Base-by-base conservation (phyloP, 1,140 invertebrate genomes). In the Pseudobourletiella spinata region DNA sequence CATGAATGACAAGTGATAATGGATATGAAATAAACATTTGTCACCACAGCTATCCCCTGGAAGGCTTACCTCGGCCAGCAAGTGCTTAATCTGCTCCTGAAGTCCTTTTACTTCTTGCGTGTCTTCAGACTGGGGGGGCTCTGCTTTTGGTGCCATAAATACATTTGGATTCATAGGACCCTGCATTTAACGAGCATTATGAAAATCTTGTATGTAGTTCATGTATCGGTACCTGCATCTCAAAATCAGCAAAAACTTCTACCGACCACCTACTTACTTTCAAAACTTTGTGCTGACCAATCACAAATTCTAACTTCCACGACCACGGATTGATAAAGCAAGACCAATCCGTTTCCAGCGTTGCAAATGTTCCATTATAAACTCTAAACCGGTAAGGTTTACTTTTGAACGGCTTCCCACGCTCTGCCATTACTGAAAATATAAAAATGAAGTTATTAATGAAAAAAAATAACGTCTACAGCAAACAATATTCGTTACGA, bases 281-380 rank as follows among this genome's bases (percentile, higher is more conserved):
- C 57, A 91, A 72, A 2, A 96, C 83, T 57, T 83, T 79, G 78
- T 96, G 91, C 71, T 92, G 84, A 60, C 88, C 91, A 70, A 89
- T 86, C 51, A 96, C 84, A 78, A 95, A 93, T 72, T 96, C 93
- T 55, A 96, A 77, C 75, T 88, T 87, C 72, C 82, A 82, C 1
- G 88, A 87, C 92, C 92, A 96, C 0, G 93, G 92, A 81, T 95
- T 95, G 29, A 94, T 82, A 74, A 95, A 95, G 61, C 87, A 88
- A 0, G 89, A 89, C 90, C 91, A 96, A 75, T 95, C 89, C 0
- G 91, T 94, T 75, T 93, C 88, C 30, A 95, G 74, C 48, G 84
- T 80, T 32, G 89, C 80, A 73, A 83, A 93, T 66, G 84, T 83
- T 1, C 90, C 89, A 74, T 95, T 95, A 72, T 89, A 86, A 25